These are phyloP conservation scores for Lucifuga dentata DNA, from an alignment of 2,113 vertebrate genomes.

Conservation along the genomic window DNA sequence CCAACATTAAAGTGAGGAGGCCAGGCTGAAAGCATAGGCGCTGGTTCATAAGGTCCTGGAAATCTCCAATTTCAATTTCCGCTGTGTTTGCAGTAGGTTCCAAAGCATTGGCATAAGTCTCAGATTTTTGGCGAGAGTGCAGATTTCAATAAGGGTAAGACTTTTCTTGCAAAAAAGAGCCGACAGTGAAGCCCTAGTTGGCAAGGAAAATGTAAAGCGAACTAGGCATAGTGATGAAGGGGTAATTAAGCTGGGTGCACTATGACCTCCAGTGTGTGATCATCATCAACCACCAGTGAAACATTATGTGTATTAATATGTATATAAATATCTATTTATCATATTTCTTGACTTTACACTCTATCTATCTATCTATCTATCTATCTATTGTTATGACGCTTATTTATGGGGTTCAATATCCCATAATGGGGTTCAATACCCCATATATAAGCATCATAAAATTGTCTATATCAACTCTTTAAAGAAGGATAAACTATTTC, in stretches of 20 bases:
- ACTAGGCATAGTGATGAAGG: slow-evolving; percentile 3
- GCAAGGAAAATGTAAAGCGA: slow-evolving; percentile 24
- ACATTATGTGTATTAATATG: slow-evolving; percentile 16
- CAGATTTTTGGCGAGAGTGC: slow-evolving; percentile 49
- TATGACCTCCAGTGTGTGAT: slow-evolving; percentile 8
- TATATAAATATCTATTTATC: neutral
- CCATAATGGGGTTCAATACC: no score
- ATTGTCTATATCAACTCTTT: neutral
- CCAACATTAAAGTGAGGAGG: slow-evolving; percentile 78
- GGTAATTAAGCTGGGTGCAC: slow-evolving; percentile 17
- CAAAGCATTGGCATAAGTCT: slow-evolving; percentile 51
- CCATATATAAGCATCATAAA: neutral
- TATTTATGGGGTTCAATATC: no score
- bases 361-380: no score
- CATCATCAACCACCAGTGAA: neutral
- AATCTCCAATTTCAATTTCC: slow-evolving; percentile 76
- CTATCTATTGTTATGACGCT: no score
- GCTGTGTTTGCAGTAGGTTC: slow-evolving; percentile 65
- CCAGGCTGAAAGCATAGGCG: slow-evolving; percentile 63
- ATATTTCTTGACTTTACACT: neutral
- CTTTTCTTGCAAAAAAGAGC: slow-evolving; percentile 35
- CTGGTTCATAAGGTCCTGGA: slow-evolving; percentile 72
- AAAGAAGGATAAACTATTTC: neutral
- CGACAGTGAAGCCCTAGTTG: slow-evolving; percentile 43
- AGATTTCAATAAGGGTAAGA: slow-evolving; percentile 47